Percentiles rank a stretch among this genome's conserved stretches.
Conservation (phyloP, 30 jellyfish, hydroid and myxozoan genomes). For the Hydractinia symbiolongicarpus region DNA sequence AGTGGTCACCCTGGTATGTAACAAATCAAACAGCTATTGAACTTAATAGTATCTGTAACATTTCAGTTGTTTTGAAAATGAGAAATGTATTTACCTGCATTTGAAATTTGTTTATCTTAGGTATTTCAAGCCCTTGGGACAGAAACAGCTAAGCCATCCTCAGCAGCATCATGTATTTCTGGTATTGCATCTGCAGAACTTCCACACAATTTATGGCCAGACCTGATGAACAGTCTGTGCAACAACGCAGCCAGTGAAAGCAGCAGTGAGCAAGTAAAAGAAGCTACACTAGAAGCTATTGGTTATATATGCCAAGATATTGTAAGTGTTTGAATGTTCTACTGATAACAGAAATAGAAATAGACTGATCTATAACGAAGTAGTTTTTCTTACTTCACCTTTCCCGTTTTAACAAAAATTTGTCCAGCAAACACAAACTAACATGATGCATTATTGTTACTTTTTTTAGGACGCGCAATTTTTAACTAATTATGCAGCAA, state of each 20-base stretch:
- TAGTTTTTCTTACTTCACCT: neutral
- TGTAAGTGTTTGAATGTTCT: conserved; percentile 38
- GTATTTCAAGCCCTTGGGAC: conserved; percentile 89
- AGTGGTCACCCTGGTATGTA: no score
- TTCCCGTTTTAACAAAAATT: neutral
- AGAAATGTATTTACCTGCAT: neutral
- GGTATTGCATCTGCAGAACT: conserved; percentile 94
- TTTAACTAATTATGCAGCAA: conserved; percentile 57
- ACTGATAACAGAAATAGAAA: no score
- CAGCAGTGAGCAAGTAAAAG: conserved; percentile 59
- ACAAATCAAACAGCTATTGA: no score
- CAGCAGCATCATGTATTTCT: conserved; percentile 96
- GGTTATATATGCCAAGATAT: conserved; percentile 96
- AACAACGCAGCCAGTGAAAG: conserved; percentile 47
- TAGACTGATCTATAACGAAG: neutral
- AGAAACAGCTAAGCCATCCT: conserved; percentile 76
- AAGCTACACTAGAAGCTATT: conserved; percentile 91
- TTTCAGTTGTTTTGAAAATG: neutral
- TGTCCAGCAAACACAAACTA: neutral
- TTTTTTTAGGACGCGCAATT: conserved; percentile 57
- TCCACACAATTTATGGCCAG: conserved; percentile 81
- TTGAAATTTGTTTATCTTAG: conserved; percentile 19
- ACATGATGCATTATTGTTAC: neutral
- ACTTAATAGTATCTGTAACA: neutral
- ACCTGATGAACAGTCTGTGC: conserved; percentile 50